Evolutionary conservation across 2,113 vertebrate species (phyloP), one percentile per base, ranked within the genome.

Genomic region (Aix galericulata): DNA sequence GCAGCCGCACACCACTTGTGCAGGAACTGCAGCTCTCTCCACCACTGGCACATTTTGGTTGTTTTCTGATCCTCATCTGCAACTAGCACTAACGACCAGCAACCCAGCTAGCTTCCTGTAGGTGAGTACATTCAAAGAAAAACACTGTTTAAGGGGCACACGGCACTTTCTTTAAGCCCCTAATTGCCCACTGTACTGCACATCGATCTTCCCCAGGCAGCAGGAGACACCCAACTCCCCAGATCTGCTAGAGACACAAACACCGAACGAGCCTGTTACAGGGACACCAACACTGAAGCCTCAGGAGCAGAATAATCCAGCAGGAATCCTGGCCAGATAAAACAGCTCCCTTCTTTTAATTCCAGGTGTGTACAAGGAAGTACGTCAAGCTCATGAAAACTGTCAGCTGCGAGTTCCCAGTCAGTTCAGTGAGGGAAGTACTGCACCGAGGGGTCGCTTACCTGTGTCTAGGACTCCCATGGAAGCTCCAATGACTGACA

Each of bases 401-500:
- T 40, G 40, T 40, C 40, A 40, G 40, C 40, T 40, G 40, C 13
- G 40, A 40, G 40, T 40, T 40, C 40, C 40, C 40, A 40, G 13
- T 13, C 40, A 40, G 40, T 40, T 40, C 40, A 40, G 12, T 40
- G 40, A 40, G 13, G 40, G 40, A 40, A 40, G 11, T 13, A 40
- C 40, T 40, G 40, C 40, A 13, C 40, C 40, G 40, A 40, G 40
- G 40, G 40, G 40, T 40, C 80, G 95, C 97, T 97, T 83, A 99
- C 99, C 99, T 97, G 99, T 99, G 88, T 99, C 99, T 93, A 99
- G 96, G 89, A 99, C 88, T 20, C 99, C 99, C 98, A 99, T 98
- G 4, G 99, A 98, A 56, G 98, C 93, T 32, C 99, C 99, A 18
- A 99, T 98, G 82, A 98, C 72, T 36, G 98, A 98, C 98, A 99